Evolutionary conservation across 2,888 invertebrate genomes (phyloP), one percentile per base, ranked within the genome.

Genomic region (Neelides folsomi): DNA sequence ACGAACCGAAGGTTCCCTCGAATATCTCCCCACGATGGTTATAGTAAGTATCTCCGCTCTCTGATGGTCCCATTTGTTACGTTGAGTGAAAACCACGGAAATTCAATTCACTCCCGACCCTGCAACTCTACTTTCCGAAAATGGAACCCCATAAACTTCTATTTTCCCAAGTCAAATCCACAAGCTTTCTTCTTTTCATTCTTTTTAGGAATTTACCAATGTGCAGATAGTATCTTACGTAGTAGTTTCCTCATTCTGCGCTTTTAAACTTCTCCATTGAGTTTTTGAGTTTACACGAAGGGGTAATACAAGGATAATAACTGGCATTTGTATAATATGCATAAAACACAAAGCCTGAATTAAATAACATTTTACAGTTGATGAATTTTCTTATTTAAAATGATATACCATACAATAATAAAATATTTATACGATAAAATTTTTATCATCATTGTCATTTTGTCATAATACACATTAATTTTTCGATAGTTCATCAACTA

Each of bases 51-150:
- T 27, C 27, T 7, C 27, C 3, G 7, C 44, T 44, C 38, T 38
- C 38, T 44, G 45, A 16, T 44, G 38, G 18, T 38, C 36, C 13
- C n/a, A 44, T 44, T 44, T 49, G 50, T 44, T 38, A 44, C 44
- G 27, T 44, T n/a, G 9, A 38, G 44, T 20, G 27, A 42, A 34
- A 50, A 44, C 27, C 50, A 44, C 18, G 34, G 42, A 15, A 42
- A 37, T 48, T 50, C 50, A 50, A 49, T 19, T 50, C 41, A 49
- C 43, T 36, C 42, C 36, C 16, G 36, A 10, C 2, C 40, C 47
- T 34, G n/a, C 15, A 18, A 37, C 19, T 18, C 16, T 42, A 3
- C 42, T 18, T 39, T 39, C 15, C 8, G 39, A 39, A 15, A 42
- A 16, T 16, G 42, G 19, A 18, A 15, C 8, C n/a, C 18, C 13